Percentiles rank a stretch among this genome's conserved stretches.
phyloP scores from a whole-genome alignment of 2,888 invertebrate genomes.

The Teinopalpus imperialis region DNA sequence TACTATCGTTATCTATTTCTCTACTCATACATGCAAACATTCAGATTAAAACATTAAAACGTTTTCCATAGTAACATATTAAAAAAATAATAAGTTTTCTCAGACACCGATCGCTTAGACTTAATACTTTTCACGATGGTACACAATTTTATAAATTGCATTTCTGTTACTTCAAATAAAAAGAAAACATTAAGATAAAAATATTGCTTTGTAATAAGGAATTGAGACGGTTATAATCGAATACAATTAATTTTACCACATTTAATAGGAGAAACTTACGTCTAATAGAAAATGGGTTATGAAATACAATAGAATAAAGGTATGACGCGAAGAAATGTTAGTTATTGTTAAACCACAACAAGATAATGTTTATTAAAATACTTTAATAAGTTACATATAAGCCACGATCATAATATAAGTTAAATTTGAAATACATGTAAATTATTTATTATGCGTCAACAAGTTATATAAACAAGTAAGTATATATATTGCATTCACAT shows the following conservation, averaged over 20 bases:
- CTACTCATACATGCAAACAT: conserved; percentile 28
- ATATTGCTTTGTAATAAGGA: conserved; percentile 61
- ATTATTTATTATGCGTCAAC: conserved; percentile 76
- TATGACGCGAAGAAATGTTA: conserved; percentile 36
- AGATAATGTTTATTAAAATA: conserved; percentile 27
- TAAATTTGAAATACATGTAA: conserved; percentile 43
- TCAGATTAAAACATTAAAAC: conserved; percentile 36
- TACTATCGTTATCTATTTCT: conserved; percentile 19
- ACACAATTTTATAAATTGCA: conserved; percentile 15
- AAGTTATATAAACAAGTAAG: conserved; percentile 50
- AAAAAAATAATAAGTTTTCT: conserved; percentile 8
- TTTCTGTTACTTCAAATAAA: conserved; percentile 26
- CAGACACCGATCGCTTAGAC: conserved; percentile 8
- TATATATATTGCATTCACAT: conserved; percentile 46
- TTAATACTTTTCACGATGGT: conserved; percentile 25
- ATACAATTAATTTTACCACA: conserved; percentile 58
- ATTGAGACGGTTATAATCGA: conserved; percentile 57
- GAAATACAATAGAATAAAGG: not conserved
- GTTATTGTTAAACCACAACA: conserved; percentile 31
- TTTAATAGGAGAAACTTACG: conserved; percentile 57
- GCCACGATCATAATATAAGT: conserved; percentile 61
- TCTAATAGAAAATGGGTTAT: conserved; percentile 38
- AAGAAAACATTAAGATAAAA: conserved; percentile 36
- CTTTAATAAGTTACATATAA: conserved; percentile 51
- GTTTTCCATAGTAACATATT: conserved; percentile 17